phyloP scores from a whole-genome alignment of 2,888 invertebrate species.

The Nesidiocoris tenuis region DNA sequence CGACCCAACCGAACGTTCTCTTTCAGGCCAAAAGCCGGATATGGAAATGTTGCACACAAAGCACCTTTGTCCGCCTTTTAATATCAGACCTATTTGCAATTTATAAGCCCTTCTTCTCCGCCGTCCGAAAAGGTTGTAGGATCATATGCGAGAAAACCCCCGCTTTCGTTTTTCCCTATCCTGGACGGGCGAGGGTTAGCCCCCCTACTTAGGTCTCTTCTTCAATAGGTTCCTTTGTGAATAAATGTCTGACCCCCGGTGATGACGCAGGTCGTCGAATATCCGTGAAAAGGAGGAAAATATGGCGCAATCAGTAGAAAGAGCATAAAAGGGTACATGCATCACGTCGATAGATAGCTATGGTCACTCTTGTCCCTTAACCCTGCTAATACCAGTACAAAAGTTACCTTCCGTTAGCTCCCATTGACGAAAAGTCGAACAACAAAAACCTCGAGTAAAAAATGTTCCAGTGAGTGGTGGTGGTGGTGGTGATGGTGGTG shows the following conservation, averaged over 20 bases:
- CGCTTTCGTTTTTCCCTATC: neutral
- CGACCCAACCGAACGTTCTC: too few relatives aligned
- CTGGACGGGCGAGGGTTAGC: neutral
- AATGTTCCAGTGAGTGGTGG: too few relatives aligned
- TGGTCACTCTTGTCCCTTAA: too few relatives aligned
- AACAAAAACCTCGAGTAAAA: too few relatives aligned
- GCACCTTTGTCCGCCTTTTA: constrained; percentile 27
- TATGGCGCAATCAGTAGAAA: neutral
- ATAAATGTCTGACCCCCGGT: constrained; percentile 5
- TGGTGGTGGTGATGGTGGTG: too few relatives aligned
- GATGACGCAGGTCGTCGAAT: neutral
- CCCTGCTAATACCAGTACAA: too few relatives aligned
- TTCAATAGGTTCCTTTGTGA: neutral
- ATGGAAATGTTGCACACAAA: constrained; percentile 30
- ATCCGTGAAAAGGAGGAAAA: neutral
- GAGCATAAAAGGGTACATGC: too few relatives aligned
- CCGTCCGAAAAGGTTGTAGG: constrained; percentile 15
- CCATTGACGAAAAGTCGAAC: too few relatives aligned
- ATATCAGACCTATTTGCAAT: constrained; percentile 32
- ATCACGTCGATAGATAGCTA: too few relatives aligned
- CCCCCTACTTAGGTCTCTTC: neutral
- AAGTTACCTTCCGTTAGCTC: too few relatives aligned
- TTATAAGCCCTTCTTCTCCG: constrained; percentile 6
- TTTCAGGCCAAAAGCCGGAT: constrained; percentile 4
- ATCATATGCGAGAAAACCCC: neutral